Base-by-base conservation (phyloP, 2,113 vertebrate species). In the Agelaius phoeniceus region DNA sequence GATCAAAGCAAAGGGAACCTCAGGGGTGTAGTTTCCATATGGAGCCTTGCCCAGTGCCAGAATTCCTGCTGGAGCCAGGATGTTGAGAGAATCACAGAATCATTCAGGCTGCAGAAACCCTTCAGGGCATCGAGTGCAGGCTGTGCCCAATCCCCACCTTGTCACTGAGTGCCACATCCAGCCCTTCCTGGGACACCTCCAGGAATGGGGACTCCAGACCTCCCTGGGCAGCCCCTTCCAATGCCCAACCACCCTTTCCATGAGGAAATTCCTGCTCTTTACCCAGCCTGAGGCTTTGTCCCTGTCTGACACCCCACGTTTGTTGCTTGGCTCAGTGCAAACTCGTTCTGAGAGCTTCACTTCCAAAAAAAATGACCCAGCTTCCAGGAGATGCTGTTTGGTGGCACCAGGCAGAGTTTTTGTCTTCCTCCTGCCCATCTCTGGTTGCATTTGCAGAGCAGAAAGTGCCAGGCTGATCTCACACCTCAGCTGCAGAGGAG, bases 401-500 rank as follows among this genome's bases (percentile, higher is more conserved):
- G 0, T 75, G 87, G 57, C 7, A 30, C n/a, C 33, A 28, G 79
- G 71, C 51, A n/a, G 79, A 20, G 46, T 21, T 54, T 3, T 46
- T 19, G 0, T 39, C 26, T 46, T 51, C 37, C 37, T 54, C 1
- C 0, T 46, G 35, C 1, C 1, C 44, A 5, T 46, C 78, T 46
- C 54, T 39, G 49, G 49, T 4, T 35, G 58, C 3, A 1, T 66
- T 52, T 72, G 33, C 19, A 43, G 84, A 78, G 71, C 48, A 84
- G 30, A 28, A 52, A 11, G 44, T 48, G 65, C 61, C 33, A n/a
- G 43, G 16, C 61, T 71, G 93, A 37, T n/a, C 51, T 62, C 49
- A 51, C 63, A 37, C 13, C 33, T 66, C 0, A 0, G 54, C 31
- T 57, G n/a, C 62, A 44, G 37, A 73, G 72, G 76, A 74, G 41